phyloP scores from a whole-genome alignment of 2,888 invertebrate genomes.

The Nomada fabriciana region DNA sequence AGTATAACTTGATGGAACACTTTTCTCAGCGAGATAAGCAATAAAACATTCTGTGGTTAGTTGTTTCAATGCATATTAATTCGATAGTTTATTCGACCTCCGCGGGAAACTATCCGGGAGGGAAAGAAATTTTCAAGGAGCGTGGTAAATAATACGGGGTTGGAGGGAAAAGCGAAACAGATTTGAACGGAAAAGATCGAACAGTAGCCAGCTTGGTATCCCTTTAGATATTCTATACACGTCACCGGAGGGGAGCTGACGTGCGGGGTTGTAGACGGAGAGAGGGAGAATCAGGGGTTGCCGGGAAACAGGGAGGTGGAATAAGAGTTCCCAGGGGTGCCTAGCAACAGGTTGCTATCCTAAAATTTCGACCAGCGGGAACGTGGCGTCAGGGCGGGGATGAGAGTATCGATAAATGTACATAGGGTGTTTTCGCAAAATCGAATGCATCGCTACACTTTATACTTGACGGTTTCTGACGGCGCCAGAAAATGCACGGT shows the following conservation, averaged over 20 bases:
- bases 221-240: slow-evolving; percentile 48
- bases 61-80: background rate
- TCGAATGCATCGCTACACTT: background rate
- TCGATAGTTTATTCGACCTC: background rate
- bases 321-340: slow-evolving; percentile 79
- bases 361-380: slow-evolving; percentile 74
- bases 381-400: slow-evolving; percentile 3
- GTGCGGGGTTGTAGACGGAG: background rate
- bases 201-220: slow-evolving; percentile 23
- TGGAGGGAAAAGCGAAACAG: background rate
- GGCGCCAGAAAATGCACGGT: no score
- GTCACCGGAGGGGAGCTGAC: slow-evolving; percentile 27
- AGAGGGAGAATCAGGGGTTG: slow-evolving; percentile 55
- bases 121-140: slow-evolving; percentile 6
- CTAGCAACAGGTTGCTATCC: slow-evolving; percentile 83
- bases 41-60: no score
- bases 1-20: no score
- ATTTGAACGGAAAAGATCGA: background rate
- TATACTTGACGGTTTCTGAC: no score
- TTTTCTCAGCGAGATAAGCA: no score
- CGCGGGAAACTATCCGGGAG: background rate
- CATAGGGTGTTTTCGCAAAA: slow-evolving; percentile 12
- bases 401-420: slow-evolving; percentile 3
- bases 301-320: slow-evolving; percentile 70
- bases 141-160: background rate